Conservation (phyloP, 2,797 vertebrate species). For the Cetoscarus ocellatus region DNA sequence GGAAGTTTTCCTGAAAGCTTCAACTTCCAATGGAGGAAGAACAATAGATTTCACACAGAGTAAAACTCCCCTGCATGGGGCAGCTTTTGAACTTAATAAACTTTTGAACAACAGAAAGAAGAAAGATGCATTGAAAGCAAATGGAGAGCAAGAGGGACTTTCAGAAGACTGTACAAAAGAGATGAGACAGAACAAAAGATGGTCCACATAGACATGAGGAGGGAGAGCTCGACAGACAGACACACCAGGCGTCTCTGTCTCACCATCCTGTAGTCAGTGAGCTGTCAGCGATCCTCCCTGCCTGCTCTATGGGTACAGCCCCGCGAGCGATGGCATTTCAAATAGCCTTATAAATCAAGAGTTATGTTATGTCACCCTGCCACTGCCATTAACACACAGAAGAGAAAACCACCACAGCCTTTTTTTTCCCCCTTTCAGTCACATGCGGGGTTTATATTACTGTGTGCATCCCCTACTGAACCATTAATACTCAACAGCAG, state of each 20-base stretch:
- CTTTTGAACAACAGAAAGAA: not conserved
- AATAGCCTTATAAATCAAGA: conserved; percentile 86
- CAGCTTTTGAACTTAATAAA: no score
- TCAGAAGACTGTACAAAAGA: conserved; percentile 46
- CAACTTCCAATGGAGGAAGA: no score
- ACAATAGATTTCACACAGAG: no score
- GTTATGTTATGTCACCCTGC: conserved; percentile 83
- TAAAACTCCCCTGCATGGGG: no score
- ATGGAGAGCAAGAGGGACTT: conserved; percentile 35
- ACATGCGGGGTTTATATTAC: conserved; percentile 67
- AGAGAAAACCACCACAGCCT: conserved; percentile 69
- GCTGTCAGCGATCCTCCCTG: conserved; percentile 77
- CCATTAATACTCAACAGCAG: conserved; percentile 65
- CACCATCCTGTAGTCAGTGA: conserved; percentile 77
- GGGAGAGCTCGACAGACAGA: conserved; percentile 32
- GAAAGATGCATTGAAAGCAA: conserved; percentile 24
- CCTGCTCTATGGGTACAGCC: conserved; percentile 72
- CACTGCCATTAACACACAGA: conserved; percentile 80
- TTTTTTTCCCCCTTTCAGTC: conserved; percentile 37
- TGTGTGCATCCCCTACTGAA: conserved; percentile 74
- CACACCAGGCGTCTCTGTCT: conserved; percentile 68
- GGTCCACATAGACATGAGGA: conserved; percentile 4
- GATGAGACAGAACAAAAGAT: conserved; percentile 68
- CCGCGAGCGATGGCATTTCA: conserved; percentile 81
- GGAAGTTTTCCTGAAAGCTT: no score